A percentile compares a stretch with the other conserved stretches of the same genome.
phyloP scores from a whole-genome alignment of 2,797 vertebrate genomes.

The Darevskia mixta region DNA sequence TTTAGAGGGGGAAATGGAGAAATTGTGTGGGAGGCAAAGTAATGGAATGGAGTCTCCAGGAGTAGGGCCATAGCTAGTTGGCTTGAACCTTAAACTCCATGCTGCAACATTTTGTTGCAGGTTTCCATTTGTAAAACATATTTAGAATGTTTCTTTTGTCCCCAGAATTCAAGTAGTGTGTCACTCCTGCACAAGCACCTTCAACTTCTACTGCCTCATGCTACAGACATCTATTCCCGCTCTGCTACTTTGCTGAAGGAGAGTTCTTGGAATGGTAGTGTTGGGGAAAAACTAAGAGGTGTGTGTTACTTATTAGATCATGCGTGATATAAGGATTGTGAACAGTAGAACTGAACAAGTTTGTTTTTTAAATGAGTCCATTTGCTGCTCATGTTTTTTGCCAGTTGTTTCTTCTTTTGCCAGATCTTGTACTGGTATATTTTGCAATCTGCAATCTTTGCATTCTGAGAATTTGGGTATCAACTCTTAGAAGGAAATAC shows the following conservation, averaged over 20 bases:
- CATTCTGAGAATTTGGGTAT: not conserved
- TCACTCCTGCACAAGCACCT: slow-evolving; percentile 97
- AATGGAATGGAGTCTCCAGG: not conserved
- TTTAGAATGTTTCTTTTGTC: slow-evolving; percentile 13
- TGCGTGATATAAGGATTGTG: rapidly evolving
- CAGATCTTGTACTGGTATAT: not conserved
- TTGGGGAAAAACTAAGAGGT: slow-evolving; percentile 94
- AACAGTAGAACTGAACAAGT: not conserved
- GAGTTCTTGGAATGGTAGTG: slow-evolving; percentile 95
- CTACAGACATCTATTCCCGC: slow-evolving; percentile 94
- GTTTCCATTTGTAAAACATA: not conserved
- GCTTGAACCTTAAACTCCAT: not conserved
- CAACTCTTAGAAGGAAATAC: not conserved
- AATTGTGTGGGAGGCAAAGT: not conserved
- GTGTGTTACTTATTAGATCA: slow-evolving; percentile 13
- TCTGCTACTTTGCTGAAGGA: slow-evolving; percentile 92
- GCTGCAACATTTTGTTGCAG: not conserved
- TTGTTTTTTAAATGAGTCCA: not conserved
- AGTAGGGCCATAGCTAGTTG: not conserved
- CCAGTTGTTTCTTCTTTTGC: not conserved
- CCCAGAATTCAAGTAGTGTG: slow-evolving; percentile 95
- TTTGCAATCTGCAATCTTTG: too few species aligned
- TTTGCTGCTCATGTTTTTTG: not conserved
- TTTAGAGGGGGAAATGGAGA: not conserved
- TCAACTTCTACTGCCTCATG: slow-evolving; percentile 94